Evolutionary conservation across 2,113 vertebrate genomes (phyloP), one percentile per base, ranked within the genome.

Genomic region (Sciurus niger): DNA sequence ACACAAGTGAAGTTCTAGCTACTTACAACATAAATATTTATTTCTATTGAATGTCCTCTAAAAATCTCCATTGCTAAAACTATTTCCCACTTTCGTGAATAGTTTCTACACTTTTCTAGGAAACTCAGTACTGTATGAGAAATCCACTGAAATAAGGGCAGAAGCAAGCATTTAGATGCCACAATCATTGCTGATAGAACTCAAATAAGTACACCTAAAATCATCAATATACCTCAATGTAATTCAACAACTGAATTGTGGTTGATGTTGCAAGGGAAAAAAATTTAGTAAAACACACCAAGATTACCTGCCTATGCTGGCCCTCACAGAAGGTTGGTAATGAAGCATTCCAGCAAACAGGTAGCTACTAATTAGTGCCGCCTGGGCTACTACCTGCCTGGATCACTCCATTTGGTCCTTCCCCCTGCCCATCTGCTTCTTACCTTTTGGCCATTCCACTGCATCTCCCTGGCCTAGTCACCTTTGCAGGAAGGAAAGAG

Each of bases 61-160:
- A 63, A 28, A 84, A 48, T 85, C 13, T 90, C n/a, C 87, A 43
- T 93, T 93, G 94, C 82, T 87, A 37, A 68, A 90, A 74, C 24
- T 78, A 68, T 90, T 96, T 96, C 93, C 89, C 76, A 94, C 74
- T 84, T 93, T 55, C 96, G 34, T 93, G 88, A 93, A 82, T 76
- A 53, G 9, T 96, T 95, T 20, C 24, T 90, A 1, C 55, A 87
- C 70, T 93, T 90, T 93, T 84, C 46, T 87, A 84, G n/a, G 76
- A 94, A 96, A 90, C 24, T 40, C n/a, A 88, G 22, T 4, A 92
- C 25, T 90, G 25, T 20, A 63, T 48, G 34, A 92, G 34, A 89
- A 94, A 78, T 20, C 4, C 76, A 86, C 51, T 55, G 10, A 78
- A 46, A 58, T 78, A 53, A 92, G 17, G 25, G 7, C 6, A 90